Base-by-base conservation (phyloP, 2,888 invertebrate species). In the Coecobrya sp. region DNA sequence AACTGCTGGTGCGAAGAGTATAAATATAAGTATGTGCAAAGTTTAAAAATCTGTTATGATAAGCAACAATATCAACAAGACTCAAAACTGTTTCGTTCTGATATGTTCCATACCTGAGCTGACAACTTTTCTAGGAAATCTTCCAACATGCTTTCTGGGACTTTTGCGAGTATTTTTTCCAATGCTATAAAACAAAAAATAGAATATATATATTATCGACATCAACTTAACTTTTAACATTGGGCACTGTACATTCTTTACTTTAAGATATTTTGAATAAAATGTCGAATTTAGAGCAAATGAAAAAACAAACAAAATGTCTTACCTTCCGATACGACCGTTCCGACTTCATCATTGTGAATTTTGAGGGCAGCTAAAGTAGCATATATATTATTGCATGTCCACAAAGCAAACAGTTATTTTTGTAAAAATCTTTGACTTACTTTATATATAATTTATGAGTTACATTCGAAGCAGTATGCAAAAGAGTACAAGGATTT, bases 81-180 rank as follows among this genome's bases (percentile, higher is more conserved):
- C 25, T 42, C 16, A 52, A 30, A 25, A 25, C 42, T 65, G 27
- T 55, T 52, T 4, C 1, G 52, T 4, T 4, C 4, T 85, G 89
- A 89, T 85, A 73, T 55, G 65, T 86, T 89, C 90, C 90, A 90
- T 93, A 93, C 93, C 90, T 93, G 93, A 62, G 59, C 81, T 82
- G 86, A 82, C 79, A 93, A 91, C 19, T 91, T 70, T 79, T 91
- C 52, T 19, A 91, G 65, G 42, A 93, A 87, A 79, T 85, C 36
- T 85, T 88, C 91, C 85, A 87, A 65, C 49, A 68, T 65, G 65
- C 25, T 25, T n/a, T 4, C 27, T 42, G 88, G 36, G 68, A 91
- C 79, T 87, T 79, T 87, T 11, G 68, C 13, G 55, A 85, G 62
- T 45, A 93, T 87, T 45, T 86, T 93, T n/a, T 70, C 79, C 62